Evolutionary conservation across 2,113 vertebrate genomes (phyloP).

Genomic region (Origma solitaria): DNA sequence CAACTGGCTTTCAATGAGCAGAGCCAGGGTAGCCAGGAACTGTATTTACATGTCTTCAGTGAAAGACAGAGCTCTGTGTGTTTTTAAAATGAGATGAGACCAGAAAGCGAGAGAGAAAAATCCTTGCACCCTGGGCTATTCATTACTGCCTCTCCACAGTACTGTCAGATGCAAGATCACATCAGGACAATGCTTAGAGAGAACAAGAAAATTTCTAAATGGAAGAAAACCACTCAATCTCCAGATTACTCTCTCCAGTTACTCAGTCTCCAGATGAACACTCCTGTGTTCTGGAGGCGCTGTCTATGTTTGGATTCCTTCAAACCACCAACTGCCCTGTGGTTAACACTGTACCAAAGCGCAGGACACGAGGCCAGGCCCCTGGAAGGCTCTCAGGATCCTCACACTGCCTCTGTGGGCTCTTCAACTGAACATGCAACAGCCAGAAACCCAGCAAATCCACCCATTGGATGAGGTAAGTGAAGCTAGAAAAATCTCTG

Average conservation of each 20-base stretch:
- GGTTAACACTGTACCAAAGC: background rate
- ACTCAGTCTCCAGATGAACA: background rate
- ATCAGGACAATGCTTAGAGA: background rate
- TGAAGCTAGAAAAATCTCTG: background rate
- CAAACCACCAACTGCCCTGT: rapidly evolving
- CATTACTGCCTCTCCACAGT: background rate
- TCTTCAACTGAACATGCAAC: background rate
- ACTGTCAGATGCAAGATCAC: background rate
- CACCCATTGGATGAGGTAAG: background rate
- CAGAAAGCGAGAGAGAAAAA: background rate
- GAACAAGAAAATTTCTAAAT: background rate
- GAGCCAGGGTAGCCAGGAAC: background rate
- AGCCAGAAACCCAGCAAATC: background rate
- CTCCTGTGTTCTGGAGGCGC: background rate
- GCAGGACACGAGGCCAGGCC: background rate
- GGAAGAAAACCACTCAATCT: background rate
- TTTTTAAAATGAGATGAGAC: background rate
- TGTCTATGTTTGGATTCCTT: background rate
- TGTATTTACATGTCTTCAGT: background rate
- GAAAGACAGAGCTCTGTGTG: background rate
- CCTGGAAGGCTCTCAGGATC: background rate
- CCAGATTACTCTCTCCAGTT: background rate
- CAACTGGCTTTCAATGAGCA: background rate
- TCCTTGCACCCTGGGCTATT: background rate
- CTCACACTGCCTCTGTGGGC: background rate